Evolutionary conservation across 2,888 invertebrate species (phyloP), one percentile per base, ranked within the genome.

Genomic region (Odontocerum albicorne): DNA sequence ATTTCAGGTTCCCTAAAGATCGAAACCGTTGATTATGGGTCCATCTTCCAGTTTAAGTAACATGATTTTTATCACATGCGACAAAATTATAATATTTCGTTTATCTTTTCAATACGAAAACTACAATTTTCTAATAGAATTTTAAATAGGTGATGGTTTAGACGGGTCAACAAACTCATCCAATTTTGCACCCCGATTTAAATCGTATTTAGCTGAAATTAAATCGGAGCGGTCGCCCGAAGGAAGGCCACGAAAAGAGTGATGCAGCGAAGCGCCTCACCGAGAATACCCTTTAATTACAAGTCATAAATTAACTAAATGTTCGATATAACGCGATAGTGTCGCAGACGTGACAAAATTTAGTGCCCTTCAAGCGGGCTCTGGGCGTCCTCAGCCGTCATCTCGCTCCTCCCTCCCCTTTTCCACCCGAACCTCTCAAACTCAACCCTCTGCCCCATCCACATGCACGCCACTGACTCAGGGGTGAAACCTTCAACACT

Each of bases 321-420:
- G 62, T 58, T 62, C 62, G 62, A 62, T 60, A 60, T 62, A 57
- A 57, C 58, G 62, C 62, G 62, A 62, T 62, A 62, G 60, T 62
- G 62, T 60, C 62, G 57, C 51, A 62, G 62, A 62, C 62, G 60
- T 62, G 60, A 60, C 60, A 58, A 56, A 59, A 62, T 62, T 62
- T 62, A 62, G 59, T 56, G 56, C 62, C 60, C 62, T 60, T 62
- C 62, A 62, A 60, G 55, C 56, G 55, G 53, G 51, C n/a, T 56
- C 49, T 52, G 54, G 35, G 51, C 19, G 21, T 20, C 57, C 50
- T 55, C 53, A 45, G 47, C 45, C 50, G 13, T 33, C 49, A 42
- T 32, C 42, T 33, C 49, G 16, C 40, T 17, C 39, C n/a, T 43
- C 42, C 19, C 32, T n/a, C 27, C 21, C 19, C 43, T 22, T 53